These are phyloP conservation scores for Hydrolagus colliei DNA, from an alignment of 2,797 vertebrate genomes.

Conservation along the genomic window DNA sequence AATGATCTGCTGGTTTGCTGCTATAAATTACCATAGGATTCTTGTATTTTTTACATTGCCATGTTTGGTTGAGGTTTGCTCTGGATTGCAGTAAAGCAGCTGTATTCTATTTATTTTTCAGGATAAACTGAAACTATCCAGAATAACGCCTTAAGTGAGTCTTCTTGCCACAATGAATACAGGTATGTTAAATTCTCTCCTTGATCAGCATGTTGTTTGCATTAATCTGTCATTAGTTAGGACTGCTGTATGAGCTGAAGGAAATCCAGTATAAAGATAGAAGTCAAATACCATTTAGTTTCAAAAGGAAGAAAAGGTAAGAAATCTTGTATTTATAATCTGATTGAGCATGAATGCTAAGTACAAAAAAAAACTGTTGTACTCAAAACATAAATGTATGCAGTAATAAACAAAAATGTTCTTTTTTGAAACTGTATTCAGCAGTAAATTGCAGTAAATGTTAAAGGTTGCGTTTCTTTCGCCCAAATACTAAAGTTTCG, in stretches of 20 bases:
- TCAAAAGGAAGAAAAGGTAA: not conserved
- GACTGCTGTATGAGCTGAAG: not conserved
- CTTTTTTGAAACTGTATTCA: not conserved
- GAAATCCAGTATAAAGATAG: not conserved
- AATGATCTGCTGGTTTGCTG: not conserved
- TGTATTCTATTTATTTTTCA: constrained; percentile 41
- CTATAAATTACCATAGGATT: not conserved
- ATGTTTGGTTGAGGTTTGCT: constrained; percentile 16
- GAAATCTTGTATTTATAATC: not conserved
- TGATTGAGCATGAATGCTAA: not conserved
- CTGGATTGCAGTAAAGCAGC: constrained; percentile 10
- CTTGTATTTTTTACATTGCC: constrained; percentile 29
- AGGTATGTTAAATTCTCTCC: constrained; percentile 63
- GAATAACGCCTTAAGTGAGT: constrained; percentile 59
- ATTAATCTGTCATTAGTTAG: not conserved
- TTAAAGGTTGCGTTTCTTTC: not conserved
- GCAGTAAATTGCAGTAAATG: not conserved
- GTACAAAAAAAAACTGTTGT: not conserved
- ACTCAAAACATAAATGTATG: not conserved
- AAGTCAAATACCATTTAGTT: not conserved
- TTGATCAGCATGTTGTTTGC: not conserved
- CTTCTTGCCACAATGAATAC: constrained; percentile 80
- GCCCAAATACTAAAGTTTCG: not conserved
- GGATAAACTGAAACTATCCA: constrained; percentile 68
- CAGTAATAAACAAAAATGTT: not conserved